phyloP scores from a whole-genome alignment of 2,888 invertebrate genomes.

The Catotricha subobsoleta region DNA sequence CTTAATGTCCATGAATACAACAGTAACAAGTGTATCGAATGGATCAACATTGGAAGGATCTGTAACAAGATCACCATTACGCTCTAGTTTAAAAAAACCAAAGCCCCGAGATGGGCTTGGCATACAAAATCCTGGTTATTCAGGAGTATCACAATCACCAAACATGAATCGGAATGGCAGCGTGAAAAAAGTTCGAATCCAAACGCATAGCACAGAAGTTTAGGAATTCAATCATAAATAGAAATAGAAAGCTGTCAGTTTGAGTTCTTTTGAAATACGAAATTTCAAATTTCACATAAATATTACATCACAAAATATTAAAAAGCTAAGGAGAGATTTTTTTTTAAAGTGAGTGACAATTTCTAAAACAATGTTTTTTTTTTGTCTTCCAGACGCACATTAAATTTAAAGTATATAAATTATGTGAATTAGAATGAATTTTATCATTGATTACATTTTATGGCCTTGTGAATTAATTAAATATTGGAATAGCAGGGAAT shows the following conservation, averaged over 20 bases:
- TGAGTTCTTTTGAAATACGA: too few relatives aligned
- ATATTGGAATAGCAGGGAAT: too few relatives aligned
- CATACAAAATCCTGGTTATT: constrained; percentile 63
- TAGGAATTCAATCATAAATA: neutral
- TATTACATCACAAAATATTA: too few relatives aligned
- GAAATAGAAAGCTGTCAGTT: neutral
- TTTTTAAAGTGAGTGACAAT: too few relatives aligned
- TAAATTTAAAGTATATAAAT: too few relatives aligned
- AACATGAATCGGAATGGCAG: constrained; percentile 69
- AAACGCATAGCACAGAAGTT: constrained; percentile 81
- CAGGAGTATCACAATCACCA: constrained; percentile 61
- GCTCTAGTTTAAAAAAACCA: constrained; percentile 65
- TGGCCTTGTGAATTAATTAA: too few relatives aligned
- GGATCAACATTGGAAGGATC: constrained; percentile 19
- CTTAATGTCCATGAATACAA: constrained; percentile 54
- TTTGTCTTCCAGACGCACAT: too few relatives aligned
- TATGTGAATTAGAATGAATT: too few relatives aligned
- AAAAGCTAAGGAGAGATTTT: too few relatives aligned
- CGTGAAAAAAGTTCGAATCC: constrained; percentile 78
- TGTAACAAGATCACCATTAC: constrained; percentile 43
- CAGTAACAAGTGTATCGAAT: constrained; percentile 44
- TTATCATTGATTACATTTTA: too few relatives aligned
- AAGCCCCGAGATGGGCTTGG: constrained; percentile 29
- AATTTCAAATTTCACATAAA: too few relatives aligned
- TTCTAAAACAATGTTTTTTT: too few relatives aligned